These are phyloP conservation scores for Notoglanidium macrostoma DNA, from an alignment of 2,797 vertebrate species.

Conservation along the genomic window DNA sequence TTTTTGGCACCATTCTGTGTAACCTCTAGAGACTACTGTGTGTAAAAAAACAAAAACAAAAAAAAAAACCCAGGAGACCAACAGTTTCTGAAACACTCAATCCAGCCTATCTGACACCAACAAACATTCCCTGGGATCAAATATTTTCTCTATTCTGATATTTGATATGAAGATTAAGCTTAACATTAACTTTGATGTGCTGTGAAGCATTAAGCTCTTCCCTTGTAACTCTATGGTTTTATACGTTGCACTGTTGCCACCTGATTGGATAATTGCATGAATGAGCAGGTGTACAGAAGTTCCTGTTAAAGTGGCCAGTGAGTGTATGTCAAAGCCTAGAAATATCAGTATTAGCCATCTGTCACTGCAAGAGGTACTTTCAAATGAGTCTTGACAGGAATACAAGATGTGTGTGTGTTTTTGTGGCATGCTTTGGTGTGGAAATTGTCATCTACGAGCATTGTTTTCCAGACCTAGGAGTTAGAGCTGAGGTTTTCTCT, in stretches of 20 bases:
- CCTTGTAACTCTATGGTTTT: background rate
- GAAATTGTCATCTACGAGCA: conserved; percentile 2
- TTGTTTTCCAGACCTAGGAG: background rate
- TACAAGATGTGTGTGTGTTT: background rate
- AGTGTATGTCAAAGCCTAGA: background rate
- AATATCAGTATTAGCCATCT: background rate
- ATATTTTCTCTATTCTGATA: background rate
- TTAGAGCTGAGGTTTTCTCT: background rate
- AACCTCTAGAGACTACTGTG: background rate
- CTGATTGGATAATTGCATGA: background rate
- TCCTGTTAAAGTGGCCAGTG: background rate
- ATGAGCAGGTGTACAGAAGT: background rate
- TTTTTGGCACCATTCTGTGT: background rate
- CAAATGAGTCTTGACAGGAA: background rate
- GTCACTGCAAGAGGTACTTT: background rate
- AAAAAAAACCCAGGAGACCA: background rate
- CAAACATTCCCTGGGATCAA: background rate
- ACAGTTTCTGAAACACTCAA: background rate
- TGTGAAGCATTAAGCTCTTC: background rate
- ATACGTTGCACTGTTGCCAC: background rate
- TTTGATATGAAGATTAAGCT: background rate
- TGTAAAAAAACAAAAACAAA: background rate
- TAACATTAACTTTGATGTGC: background rate
- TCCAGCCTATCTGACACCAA: background rate
- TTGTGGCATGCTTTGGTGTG: conserved; percentile 14